These are phyloP conservation scores for Meta bourneti DNA, from an alignment of 2,888 invertebrate species.

Conservation along the genomic window DNA sequence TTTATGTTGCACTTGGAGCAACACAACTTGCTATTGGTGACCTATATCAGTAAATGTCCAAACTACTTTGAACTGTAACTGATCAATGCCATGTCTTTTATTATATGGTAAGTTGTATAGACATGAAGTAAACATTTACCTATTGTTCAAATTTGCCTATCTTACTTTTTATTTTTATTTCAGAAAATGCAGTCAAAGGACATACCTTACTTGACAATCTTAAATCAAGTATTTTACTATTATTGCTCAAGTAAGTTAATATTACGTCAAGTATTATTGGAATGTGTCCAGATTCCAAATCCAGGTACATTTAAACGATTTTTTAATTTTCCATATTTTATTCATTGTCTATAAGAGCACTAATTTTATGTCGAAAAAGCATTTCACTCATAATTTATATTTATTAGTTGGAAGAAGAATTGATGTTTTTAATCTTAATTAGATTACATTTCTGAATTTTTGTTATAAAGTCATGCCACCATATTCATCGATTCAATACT, in stretches of 20 bases:
- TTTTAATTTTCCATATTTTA: background rate
- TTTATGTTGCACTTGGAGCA: background rate
- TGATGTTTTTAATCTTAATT: too few species aligned
- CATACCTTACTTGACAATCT: background rate
- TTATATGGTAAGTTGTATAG: too few species aligned
- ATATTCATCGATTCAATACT: too few species aligned
- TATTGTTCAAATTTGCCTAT: too few species aligned
- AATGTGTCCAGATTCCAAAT: background rate
- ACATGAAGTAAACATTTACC: too few species aligned
- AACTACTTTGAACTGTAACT: too few species aligned
- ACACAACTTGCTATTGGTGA: too few species aligned
- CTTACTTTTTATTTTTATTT: background rate
- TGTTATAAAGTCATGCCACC: too few species aligned
- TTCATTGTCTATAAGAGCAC: background rate
- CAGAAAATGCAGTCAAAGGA: conserved; percentile 1
- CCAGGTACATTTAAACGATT: background rate
- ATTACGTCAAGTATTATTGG: background rate
- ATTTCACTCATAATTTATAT: background rate
- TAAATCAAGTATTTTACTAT: conserved; percentile 37
- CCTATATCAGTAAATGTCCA: too few species aligned
- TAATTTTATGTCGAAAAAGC: background rate
- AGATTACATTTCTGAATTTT: too few species aligned
- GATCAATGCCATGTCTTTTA: too few species aligned
- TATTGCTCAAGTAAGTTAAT: conserved; percentile 29
- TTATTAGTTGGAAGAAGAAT: background rate